A percentile compares a stretch with the other conserved stretches of the same genome.
Evolutionary conservation across 2,797 vertebrate genomes (phyloP).

Genomic region (Danio kyathit): DNA sequence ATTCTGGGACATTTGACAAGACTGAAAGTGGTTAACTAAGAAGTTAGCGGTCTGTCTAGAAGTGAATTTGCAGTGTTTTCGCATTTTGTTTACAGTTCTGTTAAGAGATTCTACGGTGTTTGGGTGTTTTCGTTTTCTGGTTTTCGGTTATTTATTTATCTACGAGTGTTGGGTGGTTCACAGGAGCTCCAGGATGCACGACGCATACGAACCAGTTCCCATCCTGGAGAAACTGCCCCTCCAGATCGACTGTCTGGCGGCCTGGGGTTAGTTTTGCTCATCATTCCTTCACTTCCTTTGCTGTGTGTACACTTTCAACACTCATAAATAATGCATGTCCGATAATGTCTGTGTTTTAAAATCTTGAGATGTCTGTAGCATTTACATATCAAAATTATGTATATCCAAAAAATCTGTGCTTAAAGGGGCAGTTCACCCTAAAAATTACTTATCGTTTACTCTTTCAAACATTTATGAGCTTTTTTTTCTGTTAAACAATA

Average conservation of each 20-base stretch:
- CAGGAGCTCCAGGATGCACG: slow-evolving; percentile 84
- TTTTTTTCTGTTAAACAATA: too few relatives aligned
- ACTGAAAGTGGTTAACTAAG: not conserved
- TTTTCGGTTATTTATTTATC: not conserved
- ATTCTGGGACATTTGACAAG: slow-evolving; percentile 1
- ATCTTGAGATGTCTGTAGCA: not conserved
- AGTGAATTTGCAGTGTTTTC: not conserved
- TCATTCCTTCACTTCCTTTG: not conserved
- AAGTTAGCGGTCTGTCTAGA: not conserved
- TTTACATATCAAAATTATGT: not conserved
- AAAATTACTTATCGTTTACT: too few relatives aligned
- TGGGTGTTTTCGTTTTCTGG: not conserved
- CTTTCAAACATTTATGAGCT: too few relatives aligned
- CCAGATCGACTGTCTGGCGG: slow-evolving; percentile 96
- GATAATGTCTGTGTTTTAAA: not conserved
- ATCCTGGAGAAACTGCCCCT: slow-evolving; percentile 96
- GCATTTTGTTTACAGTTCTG: not conserved
- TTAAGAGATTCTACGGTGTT: not conserved
- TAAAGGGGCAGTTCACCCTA: too few relatives aligned
- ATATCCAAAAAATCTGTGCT: too few relatives aligned
- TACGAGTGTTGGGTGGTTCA: not conserved
- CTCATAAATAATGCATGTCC: not conserved
- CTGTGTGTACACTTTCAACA: not conserved
- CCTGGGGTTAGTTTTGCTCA: slow-evolving; percentile 88
- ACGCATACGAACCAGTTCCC: slow-evolving; percentile 93